Evolutionary conservation across 2,113 vertebrate species (phyloP).

Genomic region (Tringa solitaria): DNA sequence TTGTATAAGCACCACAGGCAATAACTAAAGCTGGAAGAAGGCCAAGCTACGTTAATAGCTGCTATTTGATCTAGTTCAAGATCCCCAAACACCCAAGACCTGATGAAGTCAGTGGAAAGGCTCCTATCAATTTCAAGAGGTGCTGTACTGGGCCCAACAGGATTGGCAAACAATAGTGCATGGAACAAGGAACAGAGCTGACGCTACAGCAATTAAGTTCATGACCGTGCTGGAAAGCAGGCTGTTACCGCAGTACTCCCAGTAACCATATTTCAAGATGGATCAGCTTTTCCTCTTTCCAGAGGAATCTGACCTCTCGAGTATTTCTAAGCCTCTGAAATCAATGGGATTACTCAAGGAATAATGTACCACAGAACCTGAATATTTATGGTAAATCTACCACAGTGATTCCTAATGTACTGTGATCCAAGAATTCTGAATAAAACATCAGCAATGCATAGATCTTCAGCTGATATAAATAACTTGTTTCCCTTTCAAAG

Average conservation of each 20-base stretch:
- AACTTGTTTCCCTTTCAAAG: not conserved
- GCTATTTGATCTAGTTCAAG: not conserved
- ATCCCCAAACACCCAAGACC: not conserved
- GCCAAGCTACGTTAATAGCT: conserved; percentile 1
- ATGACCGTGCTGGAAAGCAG: not conserved
- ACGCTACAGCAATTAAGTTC: not conserved
- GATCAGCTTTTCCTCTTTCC: not conserved
- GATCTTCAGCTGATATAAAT: not conserved
- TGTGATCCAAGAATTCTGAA: not conserved
- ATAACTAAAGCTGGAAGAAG: conserved; percentile 33
- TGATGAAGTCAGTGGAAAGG: not conserved
- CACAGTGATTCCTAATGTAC: not conserved
- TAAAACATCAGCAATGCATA: not conserved
- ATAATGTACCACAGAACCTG: not conserved
- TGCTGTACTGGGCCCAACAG: not conserved
- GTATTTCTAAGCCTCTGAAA: not conserved
- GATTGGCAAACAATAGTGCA: not conserved
- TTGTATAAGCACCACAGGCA: conserved; percentile 53
- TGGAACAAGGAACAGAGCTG: not conserved
- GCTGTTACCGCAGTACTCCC: not conserved
- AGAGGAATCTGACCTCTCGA: not conserved
- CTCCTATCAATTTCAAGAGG: not conserved
- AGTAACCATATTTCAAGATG: not conserved
- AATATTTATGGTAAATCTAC: conserved; percentile 24
- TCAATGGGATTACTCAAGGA: not conserved